These are phyloP conservation scores for Azorinus chamasolen DNA, from an alignment of 2,888 invertebrate genomes.

Conservation along the genomic window DNA sequence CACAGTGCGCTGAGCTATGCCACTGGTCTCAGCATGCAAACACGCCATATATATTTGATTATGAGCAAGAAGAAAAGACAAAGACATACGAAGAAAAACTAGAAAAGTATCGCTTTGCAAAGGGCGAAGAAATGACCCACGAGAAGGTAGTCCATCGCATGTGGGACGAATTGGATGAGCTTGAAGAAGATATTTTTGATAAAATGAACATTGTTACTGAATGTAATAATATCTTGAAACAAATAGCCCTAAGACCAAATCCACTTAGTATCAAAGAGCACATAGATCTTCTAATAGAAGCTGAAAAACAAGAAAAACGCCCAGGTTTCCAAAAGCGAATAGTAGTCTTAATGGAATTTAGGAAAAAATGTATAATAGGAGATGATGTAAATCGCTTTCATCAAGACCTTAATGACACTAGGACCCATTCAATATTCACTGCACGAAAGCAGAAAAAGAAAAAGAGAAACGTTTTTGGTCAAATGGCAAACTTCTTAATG, in stretches of 20 bases:
- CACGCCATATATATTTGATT: constrained; percentile 43
- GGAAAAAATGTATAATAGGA: constrained; percentile 20
- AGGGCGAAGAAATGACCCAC: constrained; percentile 21
- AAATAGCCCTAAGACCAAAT: constrained; percentile 50
- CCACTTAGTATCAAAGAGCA: constrained; percentile 46
- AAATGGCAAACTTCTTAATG: too few species aligned
- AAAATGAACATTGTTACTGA: constrained; percentile 36
- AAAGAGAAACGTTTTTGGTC: too few species aligned
- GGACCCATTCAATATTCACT: too few species aligned
- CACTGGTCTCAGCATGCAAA: constrained; percentile 53
- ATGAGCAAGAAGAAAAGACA: constrained; percentile 10
- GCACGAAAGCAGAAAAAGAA: too few species aligned
- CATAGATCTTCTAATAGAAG: constrained; percentile 57
- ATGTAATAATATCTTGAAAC: constrained; percentile 35
- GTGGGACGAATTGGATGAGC: constrained; percentile 25
- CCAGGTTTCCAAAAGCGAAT: constrained; percentile 33
- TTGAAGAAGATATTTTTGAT: constrained; percentile 12
- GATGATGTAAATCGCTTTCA: constrained; percentile 7
- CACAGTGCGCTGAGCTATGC: constrained; percentile 36
- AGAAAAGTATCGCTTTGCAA: constrained; percentile 38
- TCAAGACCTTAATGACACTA: too few species aligned
- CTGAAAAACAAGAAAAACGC: constrained; percentile 45
- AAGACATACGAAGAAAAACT: constrained; percentile 41
- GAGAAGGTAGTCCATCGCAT: constrained; percentile 34
- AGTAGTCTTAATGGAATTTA: constrained; percentile 9